A percentile compares a stretch with the other conserved stretches of the same genome.
These are phyloP conservation scores for Apis laboriosa DNA, from an alignment of 1,140 invertebrate species.

Conservation along the genomic window DNA sequence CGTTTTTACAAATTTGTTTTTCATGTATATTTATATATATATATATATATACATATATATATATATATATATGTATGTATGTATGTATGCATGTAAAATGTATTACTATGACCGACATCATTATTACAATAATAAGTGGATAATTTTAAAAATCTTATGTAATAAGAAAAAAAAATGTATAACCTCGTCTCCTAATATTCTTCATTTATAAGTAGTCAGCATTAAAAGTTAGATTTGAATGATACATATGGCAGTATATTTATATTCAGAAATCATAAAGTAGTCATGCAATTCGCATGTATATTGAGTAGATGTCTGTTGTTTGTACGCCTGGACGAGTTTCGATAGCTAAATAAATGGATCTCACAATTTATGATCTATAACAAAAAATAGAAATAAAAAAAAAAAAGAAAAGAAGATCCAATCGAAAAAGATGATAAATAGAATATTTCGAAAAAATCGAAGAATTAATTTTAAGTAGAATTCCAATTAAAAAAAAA, in stretches of 20 bases:
- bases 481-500: slow-evolving; percentile 42
- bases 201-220: slow-evolving; percentile 56
- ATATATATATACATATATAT: too few species aligned
- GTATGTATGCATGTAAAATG: too few species aligned
- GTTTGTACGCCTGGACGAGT: slow-evolving; percentile 60
- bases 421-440: slow-evolving; percentile 20
- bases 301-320: slow-evolving; percentile 66
- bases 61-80: too few species aligned
- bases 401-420: slow-evolving; percentile 19
- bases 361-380: slow-evolving; percentile 48
- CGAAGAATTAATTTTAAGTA: slow-evolving; percentile 41
- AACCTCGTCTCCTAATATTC: slow-evolving; percentile 57
- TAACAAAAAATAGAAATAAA: slow-evolving; percentile 32
- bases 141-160: background rate
- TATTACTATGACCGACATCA: too few species aligned
- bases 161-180: background rate
- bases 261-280: slow-evolving; percentile 69
- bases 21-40: background rate
- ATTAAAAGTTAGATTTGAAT: slow-evolving; percentile 61
- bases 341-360: slow-evolving; percentile 44
- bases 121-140: too few species aligned
- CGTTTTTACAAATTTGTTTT: slow-evolving; percentile 1
- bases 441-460: slow-evolving; percentile 39
- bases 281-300: slow-evolving; percentile 60
- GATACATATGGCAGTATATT: slow-evolving; percentile 68